Percentiles rank a stretch among this genome's conserved stretches.
Evolutionary conservation across 1,140 invertebrate species (phyloP).

Genomic region (Elysia chlorotica): DNA sequence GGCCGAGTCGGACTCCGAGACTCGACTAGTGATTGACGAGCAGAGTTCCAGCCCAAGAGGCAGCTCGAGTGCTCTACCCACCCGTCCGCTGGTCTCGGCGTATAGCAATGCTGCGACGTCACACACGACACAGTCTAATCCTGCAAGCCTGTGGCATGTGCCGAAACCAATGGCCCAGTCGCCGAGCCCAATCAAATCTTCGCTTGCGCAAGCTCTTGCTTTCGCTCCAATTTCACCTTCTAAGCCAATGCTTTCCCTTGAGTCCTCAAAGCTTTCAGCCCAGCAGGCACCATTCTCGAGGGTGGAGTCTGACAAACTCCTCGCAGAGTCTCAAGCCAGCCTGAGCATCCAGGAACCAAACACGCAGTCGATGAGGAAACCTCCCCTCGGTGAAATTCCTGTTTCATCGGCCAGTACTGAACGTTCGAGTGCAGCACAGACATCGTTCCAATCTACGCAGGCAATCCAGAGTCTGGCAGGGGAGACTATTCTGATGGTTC

Average conservation of each 20-base stretch:
- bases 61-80: no score
- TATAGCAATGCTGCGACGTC: background rate
- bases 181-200: background rate
- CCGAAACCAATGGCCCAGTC: background rate
- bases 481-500: no score
- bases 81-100: background rate
- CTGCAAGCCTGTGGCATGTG: background rate
- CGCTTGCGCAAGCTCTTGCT: background rate
- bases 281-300: background rate
- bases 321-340: background rate
- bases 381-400: no score
- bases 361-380: no score
- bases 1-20: constrained; percentile 21
- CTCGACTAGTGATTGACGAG: constrained; percentile 28
- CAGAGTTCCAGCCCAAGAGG: background rate
- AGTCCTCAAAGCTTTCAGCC: background rate
- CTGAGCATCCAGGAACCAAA: no score
- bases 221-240: no score
- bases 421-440: no score
- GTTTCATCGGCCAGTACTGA: no score
- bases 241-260: no score
- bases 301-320: no score
- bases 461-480: no score
- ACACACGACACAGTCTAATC: background rate
- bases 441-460: no score